These are phyloP conservation scores for Torymus texanus DNA, from an alignment of 2,888 invertebrate species.

Conservation along the genomic window DNA sequence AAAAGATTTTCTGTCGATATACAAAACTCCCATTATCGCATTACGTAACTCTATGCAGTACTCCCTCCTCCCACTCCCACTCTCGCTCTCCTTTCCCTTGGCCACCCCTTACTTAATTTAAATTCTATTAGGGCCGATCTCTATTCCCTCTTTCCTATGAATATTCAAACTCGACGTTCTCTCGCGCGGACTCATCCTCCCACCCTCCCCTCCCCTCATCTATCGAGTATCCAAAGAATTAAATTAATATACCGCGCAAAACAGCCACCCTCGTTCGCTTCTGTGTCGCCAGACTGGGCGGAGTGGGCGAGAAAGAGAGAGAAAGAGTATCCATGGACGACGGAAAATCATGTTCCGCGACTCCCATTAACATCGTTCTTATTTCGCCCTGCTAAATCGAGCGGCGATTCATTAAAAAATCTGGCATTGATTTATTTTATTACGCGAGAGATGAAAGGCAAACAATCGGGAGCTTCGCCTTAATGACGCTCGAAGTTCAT, in stretches of 20 bases:
- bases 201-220: constrained; percentile 61
- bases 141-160: constrained; percentile 75
- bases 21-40: constrained; percentile 51
- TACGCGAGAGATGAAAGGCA: neutral
- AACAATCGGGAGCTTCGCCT: no score
- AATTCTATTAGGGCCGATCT: constrained; percentile 75
- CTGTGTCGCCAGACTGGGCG: constrained; percentile 59
- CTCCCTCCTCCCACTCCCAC: constrained; percentile 30
- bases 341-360: constrained; percentile 18
- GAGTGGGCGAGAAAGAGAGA: constrained; percentile 41
- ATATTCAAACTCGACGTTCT: constrained; percentile 70
- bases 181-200: constrained; percentile 62
- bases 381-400: constrained; percentile 32
- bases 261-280: constrained; percentile 44
- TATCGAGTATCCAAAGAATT: constrained; percentile 75
- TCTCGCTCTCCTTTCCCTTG: neutral
- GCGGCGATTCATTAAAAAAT: constrained; percentile 28
- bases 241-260: constrained; percentile 72
- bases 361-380: constrained; percentile 44
- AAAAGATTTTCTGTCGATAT: constrained; percentile 51
- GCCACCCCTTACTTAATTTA: constrained; percentile 71
- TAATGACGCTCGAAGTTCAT: no score
- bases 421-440: constrained; percentile 9
- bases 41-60: constrained; percentile 53
- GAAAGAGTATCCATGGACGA: neutral